Evolutionary conservation across 2,113 vertebrate genomes (phyloP), one percentile per base, ranked within the genome.

Genomic region (Colaptes auratus): DNA sequence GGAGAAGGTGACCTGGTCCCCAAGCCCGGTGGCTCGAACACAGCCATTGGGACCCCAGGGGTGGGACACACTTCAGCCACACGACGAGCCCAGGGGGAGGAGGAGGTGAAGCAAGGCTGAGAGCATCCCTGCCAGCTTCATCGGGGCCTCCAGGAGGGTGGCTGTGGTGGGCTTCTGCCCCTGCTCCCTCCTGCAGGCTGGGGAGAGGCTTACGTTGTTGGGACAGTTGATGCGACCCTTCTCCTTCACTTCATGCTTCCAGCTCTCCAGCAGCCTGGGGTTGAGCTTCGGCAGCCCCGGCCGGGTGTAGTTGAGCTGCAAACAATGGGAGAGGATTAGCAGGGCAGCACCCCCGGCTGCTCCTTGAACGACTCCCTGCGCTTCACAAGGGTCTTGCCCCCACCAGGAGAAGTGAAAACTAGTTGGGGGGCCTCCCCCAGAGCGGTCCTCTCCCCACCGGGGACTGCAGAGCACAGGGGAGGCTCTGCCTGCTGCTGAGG

Each of bases 191-290:
- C 42, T 44, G 42, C 42, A 1, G 28, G 48, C 46, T 2, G 0
- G 1, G 36, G 50, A 0, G 5, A 28, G 72, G 53, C 98, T 99
- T 98, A 99, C 99, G 1, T 98, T 97, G 67, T 99, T 99, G 69
- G 98, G 99, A 95, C 99, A 99, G 97, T 98, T 99, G 96, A 99
- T 98, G 76, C 99, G 99, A 71, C 99, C 99, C 76, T 99, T 99
- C 94, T 99, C 99, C 94, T 99, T 99, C 92, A 99, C 99, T 94
- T 99, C 98, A 0, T 97, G 99, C 98, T 99, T 99, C 99, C 99
- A 99, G 8, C 95, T 97, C 90, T 99, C 99, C 88, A 99, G 93
- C 48, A 99, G 98, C 96, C 98, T 98, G 1, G 99, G 98, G 91
- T 98, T 99, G 94, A 99, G 98, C 67, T 98, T 99, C n/a, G 99